Percentiles rank a stretch among this genome's conserved stretches.
phyloP scores from a whole-genome alignment of 1,140 invertebrate species.

The Saxidomus purpurata region DNA sequence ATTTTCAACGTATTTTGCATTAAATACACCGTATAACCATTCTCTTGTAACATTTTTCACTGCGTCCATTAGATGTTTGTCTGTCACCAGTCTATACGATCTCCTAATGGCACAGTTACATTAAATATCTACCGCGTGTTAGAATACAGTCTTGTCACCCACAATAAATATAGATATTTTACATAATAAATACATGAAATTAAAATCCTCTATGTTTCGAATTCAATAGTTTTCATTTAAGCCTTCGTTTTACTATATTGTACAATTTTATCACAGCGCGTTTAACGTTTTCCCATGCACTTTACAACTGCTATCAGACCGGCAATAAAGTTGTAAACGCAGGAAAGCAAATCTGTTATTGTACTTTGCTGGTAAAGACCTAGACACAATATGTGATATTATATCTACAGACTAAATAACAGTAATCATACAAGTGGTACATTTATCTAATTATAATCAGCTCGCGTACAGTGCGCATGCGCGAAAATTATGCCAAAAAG shows the following conservation, averaged over 20 bases:
- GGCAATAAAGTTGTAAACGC: neutral
- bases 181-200: neutral
- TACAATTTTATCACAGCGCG: neutral
- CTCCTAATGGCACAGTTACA: too few species aligned
- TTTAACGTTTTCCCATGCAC: constrained; percentile 21
- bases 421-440: constrained; percentile 37
- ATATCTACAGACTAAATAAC: constrained; percentile 38
- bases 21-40: neutral
- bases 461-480: constrained; percentile 14
- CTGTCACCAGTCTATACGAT: too few species aligned
- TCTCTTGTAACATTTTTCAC: neutral
- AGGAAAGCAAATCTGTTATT: constrained; percentile 26
- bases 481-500: constrained; percentile 6
- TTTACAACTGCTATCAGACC: neutral
- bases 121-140: too few species aligned
- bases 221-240: neutral
- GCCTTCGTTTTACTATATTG: neutral
- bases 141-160: too few species aligned
- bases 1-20: neutral
- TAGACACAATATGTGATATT: constrained; percentile 26
- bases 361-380: neutral
- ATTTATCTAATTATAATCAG: constrained; percentile 42
- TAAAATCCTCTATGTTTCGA: neutral
- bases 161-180: too few species aligned
- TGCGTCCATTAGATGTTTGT: too few species aligned